phyloP scores from a whole-genome alignment of 2,888 invertebrate genomes.

The Cryptophagus acutangulus region DNA sequence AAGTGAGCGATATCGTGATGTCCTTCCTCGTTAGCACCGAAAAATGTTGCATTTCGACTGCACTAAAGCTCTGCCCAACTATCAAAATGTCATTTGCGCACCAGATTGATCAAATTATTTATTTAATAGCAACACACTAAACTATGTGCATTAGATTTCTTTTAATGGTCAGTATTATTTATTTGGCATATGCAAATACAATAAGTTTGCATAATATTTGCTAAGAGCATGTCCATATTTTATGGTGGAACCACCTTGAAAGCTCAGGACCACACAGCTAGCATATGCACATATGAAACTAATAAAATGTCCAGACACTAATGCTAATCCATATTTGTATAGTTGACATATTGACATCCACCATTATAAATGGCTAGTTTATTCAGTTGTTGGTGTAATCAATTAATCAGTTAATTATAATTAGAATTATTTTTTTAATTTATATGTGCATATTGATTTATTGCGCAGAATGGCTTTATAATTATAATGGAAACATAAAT shows the following conservation, averaged over 20 bases:
- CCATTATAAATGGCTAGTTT: background rate
- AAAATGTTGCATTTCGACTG: too few species aligned
- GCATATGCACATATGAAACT: slow-evolving; percentile 24
- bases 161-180: too few species aligned
- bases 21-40: slow-evolving; percentile 28
- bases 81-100: slow-evolving; percentile 37
- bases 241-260: too few species aligned
- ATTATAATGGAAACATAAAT: too few species aligned
- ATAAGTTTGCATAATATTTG: too few species aligned
- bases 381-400: background rate
- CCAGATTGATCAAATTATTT: too few species aligned
- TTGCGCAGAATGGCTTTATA: background rate
- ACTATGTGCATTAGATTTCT: too few species aligned
- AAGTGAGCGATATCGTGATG: slow-evolving; percentile 32
- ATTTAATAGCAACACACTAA: too few species aligned
- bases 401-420: too few species aligned
- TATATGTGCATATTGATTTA: background rate
- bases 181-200: too few species aligned
- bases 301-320: slow-evolving; percentile 21
- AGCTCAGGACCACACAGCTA: slow-evolving; percentile 10
- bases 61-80: slow-evolving; percentile 18
- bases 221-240: too few species aligned
- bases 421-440: too few species aligned
- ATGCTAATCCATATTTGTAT: slow-evolving; percentile 1
- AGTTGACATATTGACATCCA: slow-evolving; percentile 3